Percentiles rank a stretch among this genome's conserved stretches.
These are phyloP conservation scores for Hystrix brachyura DNA, from an alignment of 2,113 vertebrate species.

Conservation along the genomic window DNA sequence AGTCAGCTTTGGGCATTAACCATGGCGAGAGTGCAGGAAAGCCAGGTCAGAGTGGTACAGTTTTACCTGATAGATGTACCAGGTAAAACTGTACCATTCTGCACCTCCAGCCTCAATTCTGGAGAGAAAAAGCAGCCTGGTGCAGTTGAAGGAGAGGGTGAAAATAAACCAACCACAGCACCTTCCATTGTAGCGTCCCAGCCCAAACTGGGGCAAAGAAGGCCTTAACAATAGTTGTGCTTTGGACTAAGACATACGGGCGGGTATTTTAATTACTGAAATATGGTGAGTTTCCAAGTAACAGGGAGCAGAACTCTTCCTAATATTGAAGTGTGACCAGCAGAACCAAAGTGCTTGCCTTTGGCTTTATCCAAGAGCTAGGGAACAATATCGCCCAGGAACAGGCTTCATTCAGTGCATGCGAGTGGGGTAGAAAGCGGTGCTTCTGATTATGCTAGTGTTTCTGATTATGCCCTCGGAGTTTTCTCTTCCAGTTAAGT, in stretches of 20 bases:
- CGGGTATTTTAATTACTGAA: constrained; percentile 1
- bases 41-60: background rate
- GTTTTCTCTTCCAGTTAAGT: background rate
- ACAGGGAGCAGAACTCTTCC: background rate
- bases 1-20: background rate
- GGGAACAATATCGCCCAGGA: background rate
- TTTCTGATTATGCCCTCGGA: background rate
- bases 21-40: background rate
- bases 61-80: too few species aligned
- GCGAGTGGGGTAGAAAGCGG: background rate
- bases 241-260: background rate
- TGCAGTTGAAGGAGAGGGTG: fast-evolving
- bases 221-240: background rate
- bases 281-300: constrained; percentile 1
- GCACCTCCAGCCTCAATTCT: background rate
- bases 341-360: background rate
- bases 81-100: background rate
- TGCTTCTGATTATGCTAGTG: background rate
- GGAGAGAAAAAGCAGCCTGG: background rate
- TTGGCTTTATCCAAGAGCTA: background rate
- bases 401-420: background rate
- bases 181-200: background rate
- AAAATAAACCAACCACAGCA: background rate
- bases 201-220: background rate
- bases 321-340: background rate